Conservation (phyloP, 2,888 invertebrate genomes). For the Aleiodes alternator region DNA sequence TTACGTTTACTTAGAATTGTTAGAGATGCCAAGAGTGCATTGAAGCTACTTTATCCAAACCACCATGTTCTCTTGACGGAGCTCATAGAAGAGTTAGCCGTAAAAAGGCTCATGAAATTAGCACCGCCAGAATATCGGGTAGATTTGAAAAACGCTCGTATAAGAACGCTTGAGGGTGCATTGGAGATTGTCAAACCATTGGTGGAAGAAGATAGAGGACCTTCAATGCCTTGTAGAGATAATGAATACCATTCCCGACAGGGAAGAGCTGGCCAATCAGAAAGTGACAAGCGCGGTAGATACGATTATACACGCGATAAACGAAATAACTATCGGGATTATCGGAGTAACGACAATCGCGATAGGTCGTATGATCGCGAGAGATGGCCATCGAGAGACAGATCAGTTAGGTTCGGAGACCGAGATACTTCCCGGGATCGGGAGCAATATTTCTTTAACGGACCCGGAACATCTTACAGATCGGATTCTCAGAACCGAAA, state of each 20-base stretch:
- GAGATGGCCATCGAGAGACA: conserved; percentile 11
- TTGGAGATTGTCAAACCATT: neutral
- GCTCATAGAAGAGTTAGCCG: neutral
- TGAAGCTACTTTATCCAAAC: neutral
- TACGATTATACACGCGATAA: neutral
- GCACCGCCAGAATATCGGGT: conserved; percentile 5
- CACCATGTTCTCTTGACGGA: neutral
- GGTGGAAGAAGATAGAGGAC: conserved; percentile 14
- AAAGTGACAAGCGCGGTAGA: neutral
- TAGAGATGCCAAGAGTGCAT: neutral
- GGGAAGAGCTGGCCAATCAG: neutral
- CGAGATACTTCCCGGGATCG: neutral
- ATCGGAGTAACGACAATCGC: neutral
- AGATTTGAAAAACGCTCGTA: neutral
- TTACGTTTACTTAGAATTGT: neutral
- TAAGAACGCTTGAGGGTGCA: conserved; percentile 3
- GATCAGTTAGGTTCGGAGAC: conserved; percentile 3
- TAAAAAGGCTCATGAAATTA: neutral
- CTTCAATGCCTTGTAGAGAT: neutral
- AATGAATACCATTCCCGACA: neutral
- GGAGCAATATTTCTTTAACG: neutral
- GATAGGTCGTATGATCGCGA: neutral
- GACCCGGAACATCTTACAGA: neutral
- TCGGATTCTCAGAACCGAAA: neutral
- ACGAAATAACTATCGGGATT: neutral